Percentiles rank a stretch among this genome's conserved stretches.
Evolutionary conservation across 2,888 invertebrate species (phyloP).

Genomic region (Desoria tigrina): DNA sequence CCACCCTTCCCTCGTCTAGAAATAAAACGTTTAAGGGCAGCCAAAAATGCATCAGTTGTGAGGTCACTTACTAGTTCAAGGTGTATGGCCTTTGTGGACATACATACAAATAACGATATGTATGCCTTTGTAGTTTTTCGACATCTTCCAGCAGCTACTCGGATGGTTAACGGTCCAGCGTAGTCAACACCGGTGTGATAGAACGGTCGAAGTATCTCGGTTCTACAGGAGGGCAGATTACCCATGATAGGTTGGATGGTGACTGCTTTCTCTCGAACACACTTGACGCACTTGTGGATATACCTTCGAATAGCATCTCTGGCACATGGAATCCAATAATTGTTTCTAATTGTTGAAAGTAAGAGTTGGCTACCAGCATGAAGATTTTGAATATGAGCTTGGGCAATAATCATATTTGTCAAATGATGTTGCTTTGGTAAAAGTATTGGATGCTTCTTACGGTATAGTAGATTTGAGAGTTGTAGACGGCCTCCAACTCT

Average conservation of each 20-base stretch:
- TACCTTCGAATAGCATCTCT: constrained; percentile 17
- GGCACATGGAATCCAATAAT: constrained; percentile 36
- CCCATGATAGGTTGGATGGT: constrained; percentile 53
- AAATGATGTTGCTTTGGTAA: constrained; percentile 36
- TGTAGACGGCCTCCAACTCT: constrained; percentile 45
- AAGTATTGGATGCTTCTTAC: constrained; percentile 42
- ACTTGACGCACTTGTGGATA: constrained; percentile 38
- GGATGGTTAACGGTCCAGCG: constrained; percentile 21
- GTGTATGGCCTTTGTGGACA: constrained; percentile 19
- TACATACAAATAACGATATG: constrained; percentile 22
- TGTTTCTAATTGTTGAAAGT: constrained; percentile 12
- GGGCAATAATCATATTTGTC: constrained; percentile 27
- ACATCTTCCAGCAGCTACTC: background rate
- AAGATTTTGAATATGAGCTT: constrained; percentile 31
- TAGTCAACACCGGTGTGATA: constrained; percentile 40
- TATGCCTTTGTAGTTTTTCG: constrained; percentile 1
- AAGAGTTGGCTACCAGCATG: constrained; percentile 35
- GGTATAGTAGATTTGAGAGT: constrained; percentile 19
- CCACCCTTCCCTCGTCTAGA: too few relatives aligned
- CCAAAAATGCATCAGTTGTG: constrained; percentile 55
- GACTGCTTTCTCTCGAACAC: constrained; percentile 24
- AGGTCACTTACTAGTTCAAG: constrained; percentile 55
- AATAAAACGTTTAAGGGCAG: constrained; percentile 54
- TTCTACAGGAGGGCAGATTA: constrained; percentile 51
- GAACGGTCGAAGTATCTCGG: constrained; percentile 51